Base-by-base conservation (phyloP, 2,888 invertebrate species). In the Venusia cambrica region DNA sequence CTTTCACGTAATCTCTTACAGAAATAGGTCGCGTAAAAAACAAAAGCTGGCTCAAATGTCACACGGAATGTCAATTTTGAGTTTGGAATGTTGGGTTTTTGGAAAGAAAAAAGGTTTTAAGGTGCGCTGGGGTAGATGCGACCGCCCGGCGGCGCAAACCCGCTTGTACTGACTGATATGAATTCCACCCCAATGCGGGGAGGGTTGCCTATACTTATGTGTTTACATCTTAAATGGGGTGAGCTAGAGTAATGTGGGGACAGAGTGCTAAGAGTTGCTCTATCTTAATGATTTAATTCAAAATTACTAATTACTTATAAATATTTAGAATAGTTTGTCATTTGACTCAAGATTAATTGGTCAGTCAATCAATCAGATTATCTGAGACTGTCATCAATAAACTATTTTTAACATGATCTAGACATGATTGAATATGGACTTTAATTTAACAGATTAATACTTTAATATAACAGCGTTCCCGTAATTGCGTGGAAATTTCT, bases 201-300 rank as follows among this genome's bases (percentile, higher is more conserved):
- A 51, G 54, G 56, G 56, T 58, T 58, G 55, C 54, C 62, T 80
- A 81, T 83, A 83, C 76, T 74, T 83, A 69, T 77, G 63, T 79
- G 80, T 84, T 81, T 83, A 80, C 83, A 77, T 80, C 83, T 80
- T 78, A 76, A 80, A 80, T 77, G 75, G 79, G 74, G 78, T 76
- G 68, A 51, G 63, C 55, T 58, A 80, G 83, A 68, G 68, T 69
- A 67, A 41, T 38, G 21, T 15, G 2, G 6, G 29, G 4, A 9
- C 18, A 47, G 47, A 49, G 48, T n/a, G 7, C 11, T n/a, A n/a
- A n/a, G n/a, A n/a, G n/a, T n/a, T n/a, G n/a, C n/a, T n/a, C n/a
- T n/a, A n/a, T n/a, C n/a, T n/a, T n/a, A n/a, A n/a, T n/a, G n/a
- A n/a, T n/a, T n/a, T n/a, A n/a, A n/a, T n/a, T n/a, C n/a, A n/a